Conservation (phyloP, 2,888 invertebrate species). For the Pseudanteris insignis region DNA sequence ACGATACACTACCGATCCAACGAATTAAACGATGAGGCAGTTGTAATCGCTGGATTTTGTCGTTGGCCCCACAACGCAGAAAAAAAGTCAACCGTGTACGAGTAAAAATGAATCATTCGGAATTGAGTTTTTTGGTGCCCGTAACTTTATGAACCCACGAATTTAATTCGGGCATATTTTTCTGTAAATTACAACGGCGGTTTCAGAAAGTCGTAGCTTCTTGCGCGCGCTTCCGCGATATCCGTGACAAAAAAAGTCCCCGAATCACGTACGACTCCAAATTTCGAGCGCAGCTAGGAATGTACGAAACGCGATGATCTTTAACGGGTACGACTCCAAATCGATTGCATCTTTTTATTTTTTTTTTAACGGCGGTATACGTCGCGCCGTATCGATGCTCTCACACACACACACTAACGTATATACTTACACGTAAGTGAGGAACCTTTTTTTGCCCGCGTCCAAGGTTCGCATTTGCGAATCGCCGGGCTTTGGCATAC, state of each 20-base stretch:
- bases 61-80: too few species aligned
- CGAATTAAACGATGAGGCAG: too few species aligned
- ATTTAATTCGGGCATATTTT: slow-evolving; percentile 24
- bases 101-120: too few species aligned
- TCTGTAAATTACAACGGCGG: slow-evolving; percentile 23
- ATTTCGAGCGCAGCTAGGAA: slow-evolving; percentile 33
- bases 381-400: too few species aligned
- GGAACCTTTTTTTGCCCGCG: slow-evolving; percentile 1
- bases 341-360: slow-evolving; percentile 32
- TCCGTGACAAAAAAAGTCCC: slow-evolving; percentile 34
- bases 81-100: too few species aligned
- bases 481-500: slow-evolving; percentile 40
- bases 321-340: slow-evolving; percentile 32
- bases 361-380: background rate
- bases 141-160: slow-evolving; percentile 13
- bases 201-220: slow-evolving; percentile 38
- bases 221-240: slow-evolving; percentile 35
- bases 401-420: too few species aligned
- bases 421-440: too few species aligned
- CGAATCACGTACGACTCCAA: slow-evolving; percentile 27
- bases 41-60: too few species aligned
- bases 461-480: slow-evolving; percentile 38
- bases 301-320: slow-evolving; percentile 21
- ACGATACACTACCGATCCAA: too few species aligned
- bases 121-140: background rate